Conservation (phyloP, 2,113 vertebrate species). For the Microcebus lehilahytsara region DNA sequence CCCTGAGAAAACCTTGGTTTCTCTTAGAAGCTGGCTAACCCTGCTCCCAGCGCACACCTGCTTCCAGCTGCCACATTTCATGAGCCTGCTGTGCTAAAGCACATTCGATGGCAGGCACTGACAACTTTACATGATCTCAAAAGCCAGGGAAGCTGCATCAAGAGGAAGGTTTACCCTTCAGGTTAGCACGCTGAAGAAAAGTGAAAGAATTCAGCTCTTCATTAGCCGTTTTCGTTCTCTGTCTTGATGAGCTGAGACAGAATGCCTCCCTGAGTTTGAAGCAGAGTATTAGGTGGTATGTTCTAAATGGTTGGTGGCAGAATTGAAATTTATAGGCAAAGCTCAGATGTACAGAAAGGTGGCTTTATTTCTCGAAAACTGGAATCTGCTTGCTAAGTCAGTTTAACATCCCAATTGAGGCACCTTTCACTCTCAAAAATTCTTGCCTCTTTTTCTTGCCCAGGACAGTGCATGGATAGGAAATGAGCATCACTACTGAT, state of each 20-base stretch:
- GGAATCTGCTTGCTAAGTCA: neutral
- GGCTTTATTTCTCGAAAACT: neutral
- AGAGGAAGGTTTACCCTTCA: neutral
- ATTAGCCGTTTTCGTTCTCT: constrained; percentile 45
- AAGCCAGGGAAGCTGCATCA: constrained; percentile 48
- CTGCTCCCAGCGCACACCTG: constrained; percentile 49
- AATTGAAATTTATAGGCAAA: neutral
- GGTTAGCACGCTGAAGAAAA: neutral
- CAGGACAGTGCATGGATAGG: neutral
- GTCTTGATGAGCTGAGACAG: neutral
- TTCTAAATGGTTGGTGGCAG: neutral
- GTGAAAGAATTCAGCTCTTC: constrained; percentile 34
- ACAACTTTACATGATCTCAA: constrained; percentile 52
- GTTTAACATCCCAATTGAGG: neutral
- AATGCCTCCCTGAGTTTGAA: neutral
- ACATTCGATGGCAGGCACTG: constrained; percentile 38
- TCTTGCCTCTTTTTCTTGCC: neutral
- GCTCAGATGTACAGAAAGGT: neutral
- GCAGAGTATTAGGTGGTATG: neutral
- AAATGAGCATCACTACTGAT: neutral
- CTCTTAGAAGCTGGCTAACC: constrained; percentile 69
- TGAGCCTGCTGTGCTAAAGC: constrained; percentile 65
- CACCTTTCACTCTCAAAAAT: neutral
- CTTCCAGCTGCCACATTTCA: constrained; percentile 26
- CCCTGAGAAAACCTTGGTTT: constrained; percentile 49